Conservation (phyloP, 2,113 vertebrate species). For the Panthera tigris region DNA sequence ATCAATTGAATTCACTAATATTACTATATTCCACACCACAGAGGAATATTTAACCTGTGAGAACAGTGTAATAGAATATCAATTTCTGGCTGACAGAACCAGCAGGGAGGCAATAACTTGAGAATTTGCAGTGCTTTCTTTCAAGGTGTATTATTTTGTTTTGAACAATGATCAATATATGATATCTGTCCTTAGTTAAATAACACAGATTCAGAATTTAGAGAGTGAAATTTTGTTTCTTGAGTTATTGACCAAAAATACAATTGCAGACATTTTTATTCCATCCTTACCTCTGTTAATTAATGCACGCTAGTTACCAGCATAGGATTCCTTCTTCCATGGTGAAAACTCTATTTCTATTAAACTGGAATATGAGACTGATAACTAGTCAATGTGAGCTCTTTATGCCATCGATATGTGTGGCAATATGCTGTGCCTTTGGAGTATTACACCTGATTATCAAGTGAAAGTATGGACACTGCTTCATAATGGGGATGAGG, state of each 20-base stretch:
- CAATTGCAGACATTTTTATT: background rate
- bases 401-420: background rate
- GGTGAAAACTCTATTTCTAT: background rate
- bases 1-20: background rate
- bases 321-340: background rate
- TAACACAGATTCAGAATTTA: background rate
- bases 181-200: background rate
- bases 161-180: background rate
- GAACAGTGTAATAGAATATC: background rate
- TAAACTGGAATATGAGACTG: background rate
- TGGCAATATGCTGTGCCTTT: background rate
- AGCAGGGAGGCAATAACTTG: background rate
- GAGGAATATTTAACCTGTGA: background rate
- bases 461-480: background rate
- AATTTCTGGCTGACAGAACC: background rate
- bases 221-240: background rate
- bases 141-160: background rate
- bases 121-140: background rate
- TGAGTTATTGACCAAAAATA: background rate
- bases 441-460: background rate
- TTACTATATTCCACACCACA: background rate
- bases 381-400: background rate
- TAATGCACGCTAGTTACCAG: background rate
- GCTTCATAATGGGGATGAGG: background rate
- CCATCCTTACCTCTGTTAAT: background rate